Percentiles rank a stretch among this genome's conserved stretches.
Evolutionary conservation across 1,140 invertebrate species (phyloP).

Genomic region (Lethocerus indicus): DNA sequence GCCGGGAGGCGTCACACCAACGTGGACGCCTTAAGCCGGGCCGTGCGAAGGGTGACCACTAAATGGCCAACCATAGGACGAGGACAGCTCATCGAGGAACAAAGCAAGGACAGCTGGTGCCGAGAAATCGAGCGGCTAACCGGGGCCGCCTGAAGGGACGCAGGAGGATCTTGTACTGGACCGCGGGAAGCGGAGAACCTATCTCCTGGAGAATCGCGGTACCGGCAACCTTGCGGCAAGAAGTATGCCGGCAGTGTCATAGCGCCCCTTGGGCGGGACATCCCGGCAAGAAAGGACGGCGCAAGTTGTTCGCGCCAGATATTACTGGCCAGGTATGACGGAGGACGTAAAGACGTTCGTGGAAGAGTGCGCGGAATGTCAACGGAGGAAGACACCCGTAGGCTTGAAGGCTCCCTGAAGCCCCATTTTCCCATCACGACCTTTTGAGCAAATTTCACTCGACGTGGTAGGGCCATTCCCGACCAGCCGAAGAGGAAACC

Average conservation of each 20-base stretch:
- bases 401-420: constrained; percentile 8
- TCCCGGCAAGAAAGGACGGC: constrained; percentile 12
- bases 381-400: constrained; percentile 12
- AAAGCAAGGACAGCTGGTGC: too few species aligned
- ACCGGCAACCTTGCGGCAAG: neutral
- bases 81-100: too few species aligned
- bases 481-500: neutral
- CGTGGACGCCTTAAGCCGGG: too few species aligned
- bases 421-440: neutral
- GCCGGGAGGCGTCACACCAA: too few species aligned
- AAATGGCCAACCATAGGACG: too few species aligned
- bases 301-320: constrained; percentile 3
- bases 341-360: constrained; percentile 13
- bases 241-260: neutral
- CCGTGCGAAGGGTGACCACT: too few species aligned
- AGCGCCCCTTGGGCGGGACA: constrained; percentile 13
- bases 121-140: too few species aligned
- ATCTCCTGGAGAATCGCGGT: too few species aligned
- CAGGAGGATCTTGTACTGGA: too few species aligned
- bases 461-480: neutral
- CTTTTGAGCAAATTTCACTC: constrained; percentile 8
- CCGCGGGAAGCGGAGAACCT: too few species aligned
- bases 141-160: too few species aligned
- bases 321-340: constrained; percentile 16
- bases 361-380: constrained; percentile 13